Evolutionary conservation across 1,140 invertebrate genomes (phyloP), one percentile per base, ranked within the genome.

Genomic region (Anthonomus grandis): DNA sequence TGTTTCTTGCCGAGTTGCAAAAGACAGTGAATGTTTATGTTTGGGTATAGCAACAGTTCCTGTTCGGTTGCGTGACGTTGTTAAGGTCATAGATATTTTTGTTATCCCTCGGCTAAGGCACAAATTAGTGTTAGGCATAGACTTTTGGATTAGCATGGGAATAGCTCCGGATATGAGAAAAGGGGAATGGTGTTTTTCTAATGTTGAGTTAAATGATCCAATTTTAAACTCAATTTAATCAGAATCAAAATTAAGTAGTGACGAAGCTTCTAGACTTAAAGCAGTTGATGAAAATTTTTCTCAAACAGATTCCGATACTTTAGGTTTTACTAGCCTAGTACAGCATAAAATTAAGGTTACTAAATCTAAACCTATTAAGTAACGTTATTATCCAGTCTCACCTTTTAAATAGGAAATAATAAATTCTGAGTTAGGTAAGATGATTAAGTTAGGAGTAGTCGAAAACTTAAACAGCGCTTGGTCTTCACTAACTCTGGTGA

Each of bases 401-500:
- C 67, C 64, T 0, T 49, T 50, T 10, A 55, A 60, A 19, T 37
- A 65, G 37, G 48, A 68, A 19, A 22, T 57, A 4, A 49, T 68
- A 0, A 52, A 57, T 31, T 42, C 37, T 10, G 57, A 67, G 37
- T 37, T 72, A 0, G 57, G 63, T 13, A 46, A 63, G 24, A 69
- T 71, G 67, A 42, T 68, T 22, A n/a, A 12, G 21, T 4, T 41
- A 12, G 53, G 41, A 10, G 42, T 57, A 4, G 44, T 60, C 10
- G 59, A 60, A 60, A 25, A 24, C n/a, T 60, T 52, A 2, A 19
- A 22, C 3, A 55, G 51, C 24, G 34, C 63, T 1, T 71, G 66
- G 64, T 52, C 55, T 1, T 65, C 63, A 13, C 68, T 67, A 0
- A 57, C 66, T 3, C 47, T 68, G 8, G 36, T 72, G 23, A 64